phyloP scores from a whole-genome alignment of 1,140 invertebrate species.

The Steinernema khuongi region DNA sequence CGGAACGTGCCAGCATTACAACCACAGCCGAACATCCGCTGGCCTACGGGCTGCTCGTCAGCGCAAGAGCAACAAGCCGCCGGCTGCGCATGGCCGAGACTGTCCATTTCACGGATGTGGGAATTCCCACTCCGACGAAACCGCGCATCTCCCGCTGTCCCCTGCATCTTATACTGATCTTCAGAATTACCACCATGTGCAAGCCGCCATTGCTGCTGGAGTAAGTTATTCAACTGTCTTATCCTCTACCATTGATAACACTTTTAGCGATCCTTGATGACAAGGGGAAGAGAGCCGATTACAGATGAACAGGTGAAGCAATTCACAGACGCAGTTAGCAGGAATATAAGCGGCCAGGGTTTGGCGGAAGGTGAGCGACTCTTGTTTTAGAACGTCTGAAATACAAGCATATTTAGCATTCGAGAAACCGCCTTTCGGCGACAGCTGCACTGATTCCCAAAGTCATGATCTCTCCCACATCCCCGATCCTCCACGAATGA shows the following conservation, averaged over 20 bases:
- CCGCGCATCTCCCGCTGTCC: background rate
- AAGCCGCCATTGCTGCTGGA: background rate
- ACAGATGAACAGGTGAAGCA: slow-evolving; percentile 5
- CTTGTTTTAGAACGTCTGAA: background rate
- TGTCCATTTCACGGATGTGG: background rate
- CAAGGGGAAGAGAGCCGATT: background rate
- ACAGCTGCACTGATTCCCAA: background rate
- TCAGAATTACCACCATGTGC: background rate
- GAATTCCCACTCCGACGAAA: background rate
- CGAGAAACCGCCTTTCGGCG: background rate
- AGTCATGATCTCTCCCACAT: background rate
- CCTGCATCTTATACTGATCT: background rate
- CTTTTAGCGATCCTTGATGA: background rate
- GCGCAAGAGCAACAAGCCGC: background rate
- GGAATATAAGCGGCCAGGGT: background rate
- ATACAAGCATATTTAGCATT: background rate
- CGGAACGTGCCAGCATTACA: background rate
- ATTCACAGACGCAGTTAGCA: background rate
- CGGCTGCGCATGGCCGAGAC: background rate
- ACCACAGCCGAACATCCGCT: background rate
- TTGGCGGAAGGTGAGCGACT: background rate
- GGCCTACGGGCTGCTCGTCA: background rate
- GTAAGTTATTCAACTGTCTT: background rate
- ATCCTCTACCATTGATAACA: background rate
- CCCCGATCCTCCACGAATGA: background rate